Percentiles rank a stretch among this genome's conserved stretches.
These are phyloP conservation scores for Tiliqua scincoides DNA, from an alignment of 2,113 vertebrate genomes.

Conservation along the genomic window DNA sequence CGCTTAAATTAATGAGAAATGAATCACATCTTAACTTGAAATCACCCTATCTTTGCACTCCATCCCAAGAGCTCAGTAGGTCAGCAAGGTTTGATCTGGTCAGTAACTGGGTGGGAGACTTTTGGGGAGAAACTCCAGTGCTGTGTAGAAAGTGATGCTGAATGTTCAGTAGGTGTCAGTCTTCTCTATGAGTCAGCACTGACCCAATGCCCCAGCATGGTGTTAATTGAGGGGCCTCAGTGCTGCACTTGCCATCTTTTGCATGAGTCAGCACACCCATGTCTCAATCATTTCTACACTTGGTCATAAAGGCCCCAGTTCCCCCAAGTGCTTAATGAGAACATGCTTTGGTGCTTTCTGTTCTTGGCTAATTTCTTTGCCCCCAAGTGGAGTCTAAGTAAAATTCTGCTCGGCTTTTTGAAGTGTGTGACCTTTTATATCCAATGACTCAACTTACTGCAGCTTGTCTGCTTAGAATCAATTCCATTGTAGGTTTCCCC, in stretches of 20 bases:
- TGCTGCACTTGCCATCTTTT: conserved; percentile 40
- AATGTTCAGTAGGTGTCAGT: neutral
- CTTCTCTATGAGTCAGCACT: neutral
- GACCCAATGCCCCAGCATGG: neutral
- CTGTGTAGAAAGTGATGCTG: conserved; percentile 22
- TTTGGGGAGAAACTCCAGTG: neutral
- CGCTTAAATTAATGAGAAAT: conserved; percentile 70
- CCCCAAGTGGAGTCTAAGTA: neutral
- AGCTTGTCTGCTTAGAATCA: neutral
- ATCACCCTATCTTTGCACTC: conserved; percentile 58
- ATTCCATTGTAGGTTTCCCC: neutral
- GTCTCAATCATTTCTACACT: neutral
- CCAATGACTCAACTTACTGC: neutral
- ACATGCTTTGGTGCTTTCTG: neutral
- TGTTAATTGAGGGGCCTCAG: conserved; percentile 17
- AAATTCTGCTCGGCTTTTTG: neutral
- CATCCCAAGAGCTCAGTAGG: conserved; percentile 54
- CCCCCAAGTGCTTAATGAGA: accelerated
- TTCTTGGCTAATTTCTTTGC: conserved; percentile 17
- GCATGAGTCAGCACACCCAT: conserved; percentile 26
- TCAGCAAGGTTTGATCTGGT: conserved; percentile 67
- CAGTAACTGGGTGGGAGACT: conserved; percentile 54
- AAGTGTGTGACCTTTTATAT: neutral
- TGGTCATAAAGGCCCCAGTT: neutral
- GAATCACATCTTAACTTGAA: conserved; percentile 62